phyloP scores from a whole-genome alignment of 2,797 vertebrate species.

The Helicolenus hilgendorfi region DNA sequence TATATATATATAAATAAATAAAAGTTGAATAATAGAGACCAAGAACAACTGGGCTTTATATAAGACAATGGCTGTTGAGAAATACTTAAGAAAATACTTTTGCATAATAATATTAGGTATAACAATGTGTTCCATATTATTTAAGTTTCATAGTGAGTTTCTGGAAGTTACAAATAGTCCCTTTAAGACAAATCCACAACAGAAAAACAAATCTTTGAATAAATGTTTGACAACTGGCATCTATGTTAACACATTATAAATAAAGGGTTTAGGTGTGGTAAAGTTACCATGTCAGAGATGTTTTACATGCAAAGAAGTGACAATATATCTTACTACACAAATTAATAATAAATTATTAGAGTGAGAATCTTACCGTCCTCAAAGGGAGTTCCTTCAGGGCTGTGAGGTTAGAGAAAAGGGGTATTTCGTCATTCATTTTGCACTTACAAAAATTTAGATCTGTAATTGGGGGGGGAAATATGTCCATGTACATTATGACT shows the following conservation, averaged over 20 bases:
- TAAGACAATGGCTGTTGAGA: neutral
- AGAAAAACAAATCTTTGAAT: neutral
- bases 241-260: neutral
- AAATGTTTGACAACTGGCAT: neutral
- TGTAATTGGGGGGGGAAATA: neutral
- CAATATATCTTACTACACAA: neutral
- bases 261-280: neutral
- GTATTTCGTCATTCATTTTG: neutral
- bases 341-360: neutral
- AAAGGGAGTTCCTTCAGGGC: conserved; percentile 98
- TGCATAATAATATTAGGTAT: neutral
- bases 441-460: neutral
- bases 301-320: neutral
- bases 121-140: neutral
- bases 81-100: neutral
- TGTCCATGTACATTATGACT: neutral
- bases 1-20: no score
- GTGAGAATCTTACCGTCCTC: conserved; percentile 94
- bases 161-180: no score
- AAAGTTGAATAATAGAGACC: no score
- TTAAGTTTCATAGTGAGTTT: neutral
- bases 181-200: neutral
- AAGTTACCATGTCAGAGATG: neutral
- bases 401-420: conserved; percentile 69
- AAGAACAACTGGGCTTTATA: no score